Base-by-base conservation (phyloP, 1,140 invertebrate species). In the Ridgeia piscesae region DNA sequence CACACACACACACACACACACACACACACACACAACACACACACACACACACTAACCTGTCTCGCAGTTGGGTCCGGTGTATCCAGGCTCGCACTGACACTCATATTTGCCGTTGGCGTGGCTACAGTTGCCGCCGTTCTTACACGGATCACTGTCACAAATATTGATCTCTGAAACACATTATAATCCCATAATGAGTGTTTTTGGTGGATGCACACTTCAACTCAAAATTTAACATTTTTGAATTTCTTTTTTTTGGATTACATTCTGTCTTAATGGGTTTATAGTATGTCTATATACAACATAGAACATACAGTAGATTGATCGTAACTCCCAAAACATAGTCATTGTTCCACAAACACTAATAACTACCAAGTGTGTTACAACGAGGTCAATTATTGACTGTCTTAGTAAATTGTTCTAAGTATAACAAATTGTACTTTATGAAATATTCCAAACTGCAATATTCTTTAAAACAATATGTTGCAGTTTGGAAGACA, bases 101-200 rank as follows among this genome's bases (percentile, higher is more conserved):
- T 31, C 34, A 34, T 48, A 92, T 11, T 42, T 92, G n/a, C 58
- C 31, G 34, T 42, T 91, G 58, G 58, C 58, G 2, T 77, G 58
- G 27, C 33, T 92, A 89, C 92, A 92, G 27, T 34, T 48, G n/a
- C 90, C 92, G 1, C 42, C 90, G 89, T 91, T 92, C 42, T 33
- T 27, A 34, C 94, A 93, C 91, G 94, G 93, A 93, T 92, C 91
- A 88, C 91, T 91, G 21, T 98, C 97, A 96, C 99, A 99, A 95
- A 99, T 99, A 95, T 99, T 98, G 50, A 97, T 98, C 33, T 91
- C 91, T 35, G 6, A 34, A 90, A 77, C 27, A 77, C 58, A 77
- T 77, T 77, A 21, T 21, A 77, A 77, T 77, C 58, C 11, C 58
- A 77, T 31, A 4, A 77, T 21, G 14, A 77, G 11, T 77, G 27